phyloP scores from a whole-genome alignment of 2,113 vertebrate species.

The Sinocyclocheilus grahami region DNA sequence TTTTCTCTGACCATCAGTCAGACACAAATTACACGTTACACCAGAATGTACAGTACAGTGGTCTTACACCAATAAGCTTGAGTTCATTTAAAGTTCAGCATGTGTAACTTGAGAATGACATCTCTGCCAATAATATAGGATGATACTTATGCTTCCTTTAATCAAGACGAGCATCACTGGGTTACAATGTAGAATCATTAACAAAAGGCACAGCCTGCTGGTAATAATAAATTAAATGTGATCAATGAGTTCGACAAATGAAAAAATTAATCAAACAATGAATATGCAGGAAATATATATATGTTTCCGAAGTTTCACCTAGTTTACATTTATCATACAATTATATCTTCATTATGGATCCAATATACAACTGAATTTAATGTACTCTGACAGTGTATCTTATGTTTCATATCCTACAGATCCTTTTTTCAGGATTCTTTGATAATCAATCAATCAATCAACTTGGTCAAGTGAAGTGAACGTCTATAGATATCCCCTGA shows the following conservation, averaged over 20 bases:
- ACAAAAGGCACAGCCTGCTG: conserved; percentile 3
- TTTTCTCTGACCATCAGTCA: background rate
- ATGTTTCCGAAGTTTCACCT: no score
- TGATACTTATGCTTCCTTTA: background rate
- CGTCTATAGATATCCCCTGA: no score
- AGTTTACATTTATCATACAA: no score
- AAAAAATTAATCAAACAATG: background rate
- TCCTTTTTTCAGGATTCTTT: no score
- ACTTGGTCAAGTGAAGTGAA: no score
- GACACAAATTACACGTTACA: background rate
- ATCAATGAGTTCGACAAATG: background rate
- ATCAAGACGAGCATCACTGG: background rate
- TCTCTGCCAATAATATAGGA: background rate
- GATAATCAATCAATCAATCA: no score
- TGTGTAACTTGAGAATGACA: background rate
- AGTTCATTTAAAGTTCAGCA: background rate
- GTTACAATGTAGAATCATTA: background rate
- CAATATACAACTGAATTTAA: no score
- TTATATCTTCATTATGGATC: no score
- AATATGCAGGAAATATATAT: background rate
- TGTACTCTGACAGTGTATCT: no score
- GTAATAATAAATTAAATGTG: background rate
- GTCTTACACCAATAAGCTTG: background rate
- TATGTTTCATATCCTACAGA: no score
- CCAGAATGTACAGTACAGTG: background rate